These are phyloP conservation scores for Melanaphis sacchari DNA, from an alignment of 1,140 invertebrate species.

Conservation along the genomic window DNA sequence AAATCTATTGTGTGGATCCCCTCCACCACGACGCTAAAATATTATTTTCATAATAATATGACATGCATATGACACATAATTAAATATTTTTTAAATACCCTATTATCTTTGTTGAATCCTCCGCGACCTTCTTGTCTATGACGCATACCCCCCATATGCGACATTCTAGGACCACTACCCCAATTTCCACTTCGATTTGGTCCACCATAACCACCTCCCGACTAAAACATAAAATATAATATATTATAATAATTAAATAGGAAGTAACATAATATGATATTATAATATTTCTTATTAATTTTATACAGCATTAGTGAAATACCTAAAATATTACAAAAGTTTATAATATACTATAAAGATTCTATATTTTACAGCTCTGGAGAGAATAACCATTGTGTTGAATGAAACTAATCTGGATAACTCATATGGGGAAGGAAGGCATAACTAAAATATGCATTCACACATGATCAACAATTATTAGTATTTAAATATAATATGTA, in stretches of 20 bases:
- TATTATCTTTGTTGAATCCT: constrained; percentile 31
- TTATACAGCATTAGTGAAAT: not conserved
- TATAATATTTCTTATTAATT: not conserved
- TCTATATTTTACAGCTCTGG: not conserved
- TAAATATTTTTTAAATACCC: not conserved
- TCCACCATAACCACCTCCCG: not conserved
- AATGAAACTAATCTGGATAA: not conserved
- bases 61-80: not conserved
- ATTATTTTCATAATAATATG: not conserved
- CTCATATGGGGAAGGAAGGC: too few species aligned
- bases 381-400: not conserved
- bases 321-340: not conserved
- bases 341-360: too few species aligned
- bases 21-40: constrained; percentile 11
- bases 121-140: constrained; percentile 32
- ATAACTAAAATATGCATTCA: too few species aligned
- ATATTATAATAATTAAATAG: not conserved
- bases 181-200: constrained; percentile 25
- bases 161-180: not conserved
- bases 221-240: not conserved
- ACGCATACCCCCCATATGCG: constrained; percentile 17
- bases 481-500: too few species aligned
- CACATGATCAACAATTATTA: too few species aligned
- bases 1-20: not conserved
- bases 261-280: too few species aligned